phyloP scores from a whole-genome alignment of 2,888 invertebrate species.

The Zonitis immaculata region DNA sequence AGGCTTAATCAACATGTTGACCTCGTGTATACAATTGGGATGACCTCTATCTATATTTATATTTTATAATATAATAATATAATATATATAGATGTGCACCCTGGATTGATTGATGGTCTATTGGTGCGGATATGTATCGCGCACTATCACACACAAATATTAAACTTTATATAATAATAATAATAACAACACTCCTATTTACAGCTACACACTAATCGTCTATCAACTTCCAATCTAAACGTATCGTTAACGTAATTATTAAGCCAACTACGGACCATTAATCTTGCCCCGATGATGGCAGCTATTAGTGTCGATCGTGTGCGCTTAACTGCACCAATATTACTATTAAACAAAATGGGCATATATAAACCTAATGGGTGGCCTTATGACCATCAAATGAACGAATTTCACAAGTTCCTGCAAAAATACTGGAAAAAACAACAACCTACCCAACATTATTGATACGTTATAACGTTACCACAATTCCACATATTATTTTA shows the following conservation, averaged over 20 bases:
- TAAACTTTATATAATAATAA: neutral
- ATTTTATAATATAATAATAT: too few species aligned
- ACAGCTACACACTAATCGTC: conserved; percentile 22
- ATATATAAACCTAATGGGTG: conserved; percentile 15
- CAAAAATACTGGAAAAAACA: too few species aligned
- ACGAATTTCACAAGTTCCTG: neutral
- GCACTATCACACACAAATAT: conserved; percentile 5
- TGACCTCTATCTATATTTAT: conserved; percentile 15
- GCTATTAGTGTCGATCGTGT: conserved; percentile 24
- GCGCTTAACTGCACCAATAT: conserved; percentile 19
- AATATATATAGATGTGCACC: conserved; percentile 7
- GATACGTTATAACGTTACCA: too few species aligned
- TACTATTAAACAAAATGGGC: conserved; percentile 7
- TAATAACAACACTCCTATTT: conserved; percentile 16
- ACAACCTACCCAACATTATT: too few species aligned
- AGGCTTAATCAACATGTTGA: conserved; percentile 30
- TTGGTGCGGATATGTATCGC: conserved; percentile 14
- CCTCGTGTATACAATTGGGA: conserved; percentile 26
- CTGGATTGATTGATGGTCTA: conserved; percentile 23
- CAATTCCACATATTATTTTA: too few species aligned
- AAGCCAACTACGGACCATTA: conserved; percentile 25
- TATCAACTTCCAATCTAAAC: conserved; percentile 25
- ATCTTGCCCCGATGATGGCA: conserved; percentile 24
- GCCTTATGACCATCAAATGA: conserved; percentile 7
- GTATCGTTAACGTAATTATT: conserved; percentile 26